phyloP scores from a whole-genome alignment of 2,113 vertebrate species.

The Zosterops borbonicus region DNA sequence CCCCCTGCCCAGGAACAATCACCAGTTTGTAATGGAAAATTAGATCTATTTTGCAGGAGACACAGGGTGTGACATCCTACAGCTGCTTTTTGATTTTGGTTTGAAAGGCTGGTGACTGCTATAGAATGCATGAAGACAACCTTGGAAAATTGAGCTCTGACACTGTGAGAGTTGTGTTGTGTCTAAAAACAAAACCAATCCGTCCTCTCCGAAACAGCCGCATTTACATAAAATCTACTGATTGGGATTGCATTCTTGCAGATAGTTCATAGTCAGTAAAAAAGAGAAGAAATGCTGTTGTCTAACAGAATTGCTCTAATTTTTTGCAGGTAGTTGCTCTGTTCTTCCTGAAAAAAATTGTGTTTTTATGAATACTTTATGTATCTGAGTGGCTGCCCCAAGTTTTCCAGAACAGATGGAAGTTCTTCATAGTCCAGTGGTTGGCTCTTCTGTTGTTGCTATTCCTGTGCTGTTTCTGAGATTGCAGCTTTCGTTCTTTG shows the following conservation, averaged over 20 bases:
- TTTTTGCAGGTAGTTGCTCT: background rate
- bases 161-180: background rate
- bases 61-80: constrained; percentile 27
- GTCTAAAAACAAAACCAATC: background rate
- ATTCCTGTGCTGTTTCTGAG: background rate
- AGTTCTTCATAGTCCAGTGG: background rate
- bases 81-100: background rate
- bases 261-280: background rate
- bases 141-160: background rate
- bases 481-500: accelerated
- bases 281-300: background rate
- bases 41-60: constrained; percentile 43
- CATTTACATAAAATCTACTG: background rate
- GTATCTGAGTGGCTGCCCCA: background rate
- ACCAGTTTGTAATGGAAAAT: constrained; percentile 39
- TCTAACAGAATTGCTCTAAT: background rate
- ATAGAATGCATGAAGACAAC: background rate
- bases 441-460: background rate
- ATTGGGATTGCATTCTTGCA: background rate
- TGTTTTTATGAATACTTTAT: background rate
- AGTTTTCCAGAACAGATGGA: background rate
- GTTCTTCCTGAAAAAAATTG: background rate
- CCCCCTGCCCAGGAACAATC: constrained; percentile 30
- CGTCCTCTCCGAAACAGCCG: background rate
- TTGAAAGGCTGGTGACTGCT: background rate